These are phyloP conservation scores for Himalopsyche phryganea DNA, from an alignment of 1,140 invertebrate species.

Conservation along the genomic window DNA sequence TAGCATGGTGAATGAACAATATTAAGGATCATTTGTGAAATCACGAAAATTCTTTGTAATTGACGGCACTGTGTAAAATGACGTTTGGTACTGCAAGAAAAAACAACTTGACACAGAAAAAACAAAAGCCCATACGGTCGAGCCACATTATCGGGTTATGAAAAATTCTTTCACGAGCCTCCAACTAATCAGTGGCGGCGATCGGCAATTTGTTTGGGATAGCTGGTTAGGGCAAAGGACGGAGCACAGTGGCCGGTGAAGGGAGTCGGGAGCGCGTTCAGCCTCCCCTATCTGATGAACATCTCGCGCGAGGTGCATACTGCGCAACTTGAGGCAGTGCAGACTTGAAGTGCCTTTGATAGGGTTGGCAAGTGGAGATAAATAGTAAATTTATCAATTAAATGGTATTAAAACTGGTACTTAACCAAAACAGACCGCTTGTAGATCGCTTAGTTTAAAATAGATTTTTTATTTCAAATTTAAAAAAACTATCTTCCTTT, in stretches of 20 bases:
- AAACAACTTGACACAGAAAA: slow-evolving; percentile 6
- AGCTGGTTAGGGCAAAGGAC: slow-evolving; percentile 1
- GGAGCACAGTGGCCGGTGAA: background rate
- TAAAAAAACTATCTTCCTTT: no score
- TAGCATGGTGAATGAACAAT: no score
- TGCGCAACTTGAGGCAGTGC: slow-evolving; percentile 5
- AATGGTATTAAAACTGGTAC: no score
- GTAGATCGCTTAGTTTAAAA: no score
- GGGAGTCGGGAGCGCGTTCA: slow-evolving; percentile 6
- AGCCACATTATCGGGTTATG: slow-evolving; percentile 33
- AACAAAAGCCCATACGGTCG: slow-evolving; percentile 3
- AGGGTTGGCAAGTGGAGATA: slow-evolving; percentile 3
- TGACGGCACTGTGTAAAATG: no score
- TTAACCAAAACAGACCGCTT: no score
- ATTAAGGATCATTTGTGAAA: no score
- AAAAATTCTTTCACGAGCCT: slow-evolving; percentile 34
- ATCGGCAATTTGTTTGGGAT: slow-evolving; percentile 33
- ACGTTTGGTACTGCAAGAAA: background rate
- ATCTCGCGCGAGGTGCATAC: slow-evolving; percentile 18
- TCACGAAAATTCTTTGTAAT: no score
- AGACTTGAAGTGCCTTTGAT: background rate
- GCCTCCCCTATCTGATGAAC: slow-evolving; percentile 23
- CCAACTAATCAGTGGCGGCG: slow-evolving; percentile 31
- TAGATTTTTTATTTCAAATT: no score
- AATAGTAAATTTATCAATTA: no score